Conservation (phyloP, 1,140 invertebrate genomes). For the Penaeus vannamei region DNA sequence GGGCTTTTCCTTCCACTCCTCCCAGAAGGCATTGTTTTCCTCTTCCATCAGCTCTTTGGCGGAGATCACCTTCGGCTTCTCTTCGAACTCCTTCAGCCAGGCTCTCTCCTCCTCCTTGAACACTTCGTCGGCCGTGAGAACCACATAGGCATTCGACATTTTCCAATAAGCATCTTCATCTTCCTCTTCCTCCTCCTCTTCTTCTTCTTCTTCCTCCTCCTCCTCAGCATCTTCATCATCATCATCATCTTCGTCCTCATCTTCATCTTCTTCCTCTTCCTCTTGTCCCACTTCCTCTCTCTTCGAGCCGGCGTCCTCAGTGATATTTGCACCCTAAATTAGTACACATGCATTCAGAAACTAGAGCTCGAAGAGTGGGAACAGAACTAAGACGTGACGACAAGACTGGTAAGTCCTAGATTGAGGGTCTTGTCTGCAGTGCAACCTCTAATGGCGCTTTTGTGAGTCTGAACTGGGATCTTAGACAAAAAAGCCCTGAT, state of each 20-base stretch:
- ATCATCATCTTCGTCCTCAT: neutral
- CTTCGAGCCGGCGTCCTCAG: conserved; percentile 35
- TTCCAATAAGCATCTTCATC: conserved; percentile 56
- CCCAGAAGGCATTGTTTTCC: conserved; percentile 54
- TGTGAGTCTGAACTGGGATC: conserved; percentile 26
- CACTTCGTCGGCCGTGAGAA: conserved; percentile 48
- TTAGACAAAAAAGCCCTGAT: conserved; percentile 39
- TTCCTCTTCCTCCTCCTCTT: neutral
- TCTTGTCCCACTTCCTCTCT: neutral
- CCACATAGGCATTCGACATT: conserved; percentile 55
- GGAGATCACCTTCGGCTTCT: conserved; percentile 51
- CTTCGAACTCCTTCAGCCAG: conserved; percentile 46
- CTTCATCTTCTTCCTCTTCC: neutral
- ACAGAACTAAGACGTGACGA: conserved; percentile 34
- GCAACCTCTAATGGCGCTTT: conserved; percentile 28
- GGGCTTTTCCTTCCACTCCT: conserved; percentile 3
- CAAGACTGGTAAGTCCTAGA: conserved; percentile 53
- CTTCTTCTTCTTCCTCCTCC: conserved; percentile 4
- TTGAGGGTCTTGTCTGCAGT: conserved; percentile 45
- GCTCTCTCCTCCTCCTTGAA: conserved; percentile 47
- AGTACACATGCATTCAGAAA: conserved; percentile 61
- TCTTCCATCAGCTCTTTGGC: conserved; percentile 49
- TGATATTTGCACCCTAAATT: conserved; percentile 52
- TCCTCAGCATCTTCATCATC: neutral
- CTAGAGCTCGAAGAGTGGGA: conserved; percentile 35